phyloP scores from a whole-genome alignment of 2,888 invertebrate species.

The Hyles lineata region DNA sequence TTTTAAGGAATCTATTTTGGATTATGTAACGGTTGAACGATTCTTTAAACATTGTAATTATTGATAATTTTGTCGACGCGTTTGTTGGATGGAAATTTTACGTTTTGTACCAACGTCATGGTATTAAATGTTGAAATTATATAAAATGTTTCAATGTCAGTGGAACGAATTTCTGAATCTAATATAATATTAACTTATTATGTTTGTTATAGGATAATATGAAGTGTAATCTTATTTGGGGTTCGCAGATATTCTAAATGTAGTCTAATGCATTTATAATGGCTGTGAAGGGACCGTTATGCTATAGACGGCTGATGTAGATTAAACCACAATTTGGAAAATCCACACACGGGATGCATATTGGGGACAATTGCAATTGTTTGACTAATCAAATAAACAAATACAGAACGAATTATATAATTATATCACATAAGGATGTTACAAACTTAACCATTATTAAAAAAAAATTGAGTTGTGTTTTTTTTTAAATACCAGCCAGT shows the following conservation, averaged over 20 bases:
- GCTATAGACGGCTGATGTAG: not conserved
- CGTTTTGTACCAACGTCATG: not conserved
- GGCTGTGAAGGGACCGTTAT: not conserved
- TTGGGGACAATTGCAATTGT: not conserved
- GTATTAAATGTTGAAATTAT: not conserved
- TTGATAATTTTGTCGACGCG: not conserved
- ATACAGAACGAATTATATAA: no score
- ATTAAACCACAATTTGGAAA: not conserved
- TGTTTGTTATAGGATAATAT: not conserved
- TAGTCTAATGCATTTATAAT: slow-evolving; percentile 16
- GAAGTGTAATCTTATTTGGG: not conserved
- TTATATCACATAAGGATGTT: no score
- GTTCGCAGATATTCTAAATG: not conserved
- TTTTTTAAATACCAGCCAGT: no score
- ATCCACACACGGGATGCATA: not conserved
- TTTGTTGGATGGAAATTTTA: not conserved
- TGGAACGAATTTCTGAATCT: no score
- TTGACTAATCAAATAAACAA: no score
- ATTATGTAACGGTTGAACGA: slow-evolving; percentile 16
- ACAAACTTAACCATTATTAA: no score
- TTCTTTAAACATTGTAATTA: not conserved
- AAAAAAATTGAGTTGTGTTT: no score
- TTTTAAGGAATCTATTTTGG: not conserved
- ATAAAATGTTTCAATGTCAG: not conserved
- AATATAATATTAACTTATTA: no score